A percentile compares a stretch with the other conserved stretches of the same genome.
Conservation (phyloP, 37 sponge, comb jelly and placozoan species). For the Ianthella basta region DNA sequence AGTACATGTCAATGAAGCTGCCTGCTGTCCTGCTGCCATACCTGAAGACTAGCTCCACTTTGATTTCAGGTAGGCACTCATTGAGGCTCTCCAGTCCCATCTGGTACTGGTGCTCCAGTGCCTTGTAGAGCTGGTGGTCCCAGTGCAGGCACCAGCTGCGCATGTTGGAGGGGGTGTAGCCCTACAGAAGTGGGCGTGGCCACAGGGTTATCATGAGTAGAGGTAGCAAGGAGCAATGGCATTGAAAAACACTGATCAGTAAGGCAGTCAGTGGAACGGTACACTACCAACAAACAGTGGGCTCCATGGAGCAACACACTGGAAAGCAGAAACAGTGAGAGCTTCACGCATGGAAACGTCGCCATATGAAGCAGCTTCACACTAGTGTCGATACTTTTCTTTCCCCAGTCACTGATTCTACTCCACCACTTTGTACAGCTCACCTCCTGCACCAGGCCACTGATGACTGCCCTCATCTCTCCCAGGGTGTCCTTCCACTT, state of each 20-base stretch:
- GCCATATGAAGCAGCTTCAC: no score
- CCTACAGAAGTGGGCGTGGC: conserved; percentile 50
- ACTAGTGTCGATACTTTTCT: no score
- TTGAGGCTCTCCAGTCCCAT: conserved; percentile 90
- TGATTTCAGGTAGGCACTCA: conserved; percentile 95
- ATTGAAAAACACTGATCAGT: no score
- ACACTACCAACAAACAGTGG: no score
- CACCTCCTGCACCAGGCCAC: conserved; percentile 71
- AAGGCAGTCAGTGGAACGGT: no score
- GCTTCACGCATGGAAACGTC: neutral
- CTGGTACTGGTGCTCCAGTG: conserved; percentile 98
- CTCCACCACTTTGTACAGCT: neutral
- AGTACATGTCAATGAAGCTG: no score
- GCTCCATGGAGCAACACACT: no score
- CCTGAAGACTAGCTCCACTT: conserved; percentile 89
- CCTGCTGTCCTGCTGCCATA: conserved; percentile 18
- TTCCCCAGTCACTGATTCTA: no score
- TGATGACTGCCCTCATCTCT: conserved; percentile 91
- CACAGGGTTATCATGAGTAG: no score
- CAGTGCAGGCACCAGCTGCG: conserved; percentile 91
- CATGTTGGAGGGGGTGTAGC: conserved; percentile 89
- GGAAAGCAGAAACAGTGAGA: neutral
- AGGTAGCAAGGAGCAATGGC: no score
- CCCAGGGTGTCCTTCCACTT: conserved; percentile 90
- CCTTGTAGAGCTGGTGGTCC: conserved; percentile 98